phyloP scores from a whole-genome alignment of 2,797 vertebrate species.

The Brachyalestes nurse region DNA sequence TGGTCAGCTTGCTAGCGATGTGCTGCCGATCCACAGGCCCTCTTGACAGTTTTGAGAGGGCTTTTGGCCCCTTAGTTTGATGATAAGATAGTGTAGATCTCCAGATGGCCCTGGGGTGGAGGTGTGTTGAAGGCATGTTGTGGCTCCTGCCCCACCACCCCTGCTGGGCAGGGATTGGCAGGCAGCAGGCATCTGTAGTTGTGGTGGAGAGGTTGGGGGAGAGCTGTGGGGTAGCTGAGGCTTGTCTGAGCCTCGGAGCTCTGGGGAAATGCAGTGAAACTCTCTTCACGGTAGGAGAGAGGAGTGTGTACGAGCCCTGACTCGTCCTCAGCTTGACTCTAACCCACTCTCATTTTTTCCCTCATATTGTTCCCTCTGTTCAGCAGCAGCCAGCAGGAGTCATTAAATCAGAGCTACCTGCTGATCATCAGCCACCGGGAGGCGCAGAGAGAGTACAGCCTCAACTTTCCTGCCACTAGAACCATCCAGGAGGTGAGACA shows the following conservation, averaged over 20 bases:
- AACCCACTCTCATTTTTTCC: conserved; percentile 65
- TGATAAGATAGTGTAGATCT: conserved; percentile 23
- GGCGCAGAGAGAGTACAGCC: conserved; percentile 98
- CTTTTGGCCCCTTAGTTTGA: conserved; percentile 39
- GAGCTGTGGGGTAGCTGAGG: conserved; percentile 72
- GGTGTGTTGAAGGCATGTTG: conserved; percentile 26
- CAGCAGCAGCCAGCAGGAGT: conserved; percentile 91
- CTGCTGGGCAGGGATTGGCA: conserved; percentile 19
- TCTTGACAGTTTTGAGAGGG: conserved; percentile 36
- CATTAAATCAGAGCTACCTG: conserved; percentile 98
- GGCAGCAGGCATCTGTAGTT: conserved; percentile 29
- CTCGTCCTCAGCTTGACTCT: conserved; percentile 82
- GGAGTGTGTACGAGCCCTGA: conserved; percentile 85
- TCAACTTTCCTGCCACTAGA: conserved; percentile 98
- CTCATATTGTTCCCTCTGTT: conserved; percentile 53
- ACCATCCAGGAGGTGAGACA: conserved; percentile 97
- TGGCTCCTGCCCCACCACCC: conserved; percentile 26
- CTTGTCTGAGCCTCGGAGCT: conserved; percentile 79
- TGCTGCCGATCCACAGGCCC: not conserved
- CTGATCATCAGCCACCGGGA: conserved; percentile 97
- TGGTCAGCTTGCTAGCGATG: conserved; percentile 8
- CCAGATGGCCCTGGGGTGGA: conserved; percentile 37
- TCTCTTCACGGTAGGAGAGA: conserved; percentile 73
- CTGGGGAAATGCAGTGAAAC: conserved; percentile 53
- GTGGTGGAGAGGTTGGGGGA: conserved; percentile 73